Evolutionary conservation across 2,888 invertebrate species (phyloP).

Genomic region (Epirrhoe alternata): DNA sequence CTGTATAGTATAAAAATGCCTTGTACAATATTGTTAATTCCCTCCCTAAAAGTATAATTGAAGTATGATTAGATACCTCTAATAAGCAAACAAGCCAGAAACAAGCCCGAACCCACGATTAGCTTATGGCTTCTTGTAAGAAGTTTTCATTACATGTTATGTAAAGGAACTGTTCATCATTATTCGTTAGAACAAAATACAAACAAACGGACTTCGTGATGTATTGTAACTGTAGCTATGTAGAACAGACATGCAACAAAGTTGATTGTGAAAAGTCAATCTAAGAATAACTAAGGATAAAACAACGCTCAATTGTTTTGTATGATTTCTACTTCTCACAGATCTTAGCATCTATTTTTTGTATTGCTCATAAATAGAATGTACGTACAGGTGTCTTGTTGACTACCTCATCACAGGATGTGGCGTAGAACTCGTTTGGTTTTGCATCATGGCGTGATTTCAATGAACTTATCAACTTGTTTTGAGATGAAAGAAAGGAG

Average conservation of each 20-base stretch:
- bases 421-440: slow-evolving; percentile 27
- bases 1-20: neutral
- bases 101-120: no score
- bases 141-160: no score
- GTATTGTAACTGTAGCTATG: no score
- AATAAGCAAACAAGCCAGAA: no score
- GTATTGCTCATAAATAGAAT: slow-evolving; percentile 17
- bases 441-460: slow-evolving; percentile 29
- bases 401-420: slow-evolving; percentile 26
- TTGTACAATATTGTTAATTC: neutral
- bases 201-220: no score
- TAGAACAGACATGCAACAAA: neutral
- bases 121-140: no score
- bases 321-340: slow-evolving; percentile 13
- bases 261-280: neutral
- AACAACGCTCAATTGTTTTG: neutral
- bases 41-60: no score
- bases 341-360: slow-evolving; percentile 20
- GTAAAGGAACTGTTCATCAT: no score
- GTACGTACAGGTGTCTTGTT: slow-evolving; percentile 27
- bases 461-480: slow-evolving; percentile 22
- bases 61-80: no score
- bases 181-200: no score
- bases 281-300: neutral
- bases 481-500: neutral